Evolutionary conservation across 2,888 invertebrate genomes (phyloP).

Genomic region (Drosophila birchii): DNA sequence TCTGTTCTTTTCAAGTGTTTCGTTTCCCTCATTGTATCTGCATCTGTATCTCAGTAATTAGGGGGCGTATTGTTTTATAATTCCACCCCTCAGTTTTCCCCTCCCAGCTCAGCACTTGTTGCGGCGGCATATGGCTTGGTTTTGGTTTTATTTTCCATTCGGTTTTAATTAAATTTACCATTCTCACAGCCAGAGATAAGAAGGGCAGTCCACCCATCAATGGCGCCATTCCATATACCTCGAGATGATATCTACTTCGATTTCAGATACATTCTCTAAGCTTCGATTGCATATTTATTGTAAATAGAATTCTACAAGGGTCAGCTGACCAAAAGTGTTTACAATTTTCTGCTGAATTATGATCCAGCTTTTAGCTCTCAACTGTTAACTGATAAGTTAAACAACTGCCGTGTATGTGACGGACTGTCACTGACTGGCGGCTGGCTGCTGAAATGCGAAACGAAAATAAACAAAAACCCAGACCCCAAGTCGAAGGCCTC

Average conservation of each 20-base stretch:
- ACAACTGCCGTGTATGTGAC: slow-evolving; percentile 63
- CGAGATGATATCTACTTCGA: not conserved
- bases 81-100: not conserved
- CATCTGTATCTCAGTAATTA: slow-evolving; percentile 55
- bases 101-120: slow-evolving; percentile 37
- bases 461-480: slow-evolving; percentile 40
- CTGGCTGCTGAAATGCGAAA: slow-evolving; percentile 40
- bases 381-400: slow-evolving; percentile 78
- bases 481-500: slow-evolving; percentile 15
- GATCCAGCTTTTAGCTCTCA: slow-evolving; percentile 59
- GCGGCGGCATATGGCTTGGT: slow-evolving; percentile 64
- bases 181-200: slow-evolving; percentile 51
- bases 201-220: not conserved
- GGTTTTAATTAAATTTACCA: slow-evolving; percentile 69
- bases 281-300: slow-evolving; percentile 11
- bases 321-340: slow-evolving; percentile 51
- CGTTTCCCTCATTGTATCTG: not conserved
- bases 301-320: slow-evolving; percentile 21
- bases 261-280: not conserved
- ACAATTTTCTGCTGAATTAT: slow-evolving; percentile 50
- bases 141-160: slow-evolving; percentile 31
- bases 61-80: slow-evolving; percentile 60
- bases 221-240: not conserved
- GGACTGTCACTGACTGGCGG: slow-evolving; percentile 22
- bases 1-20: slow-evolving; percentile 63